Evolutionary conservation across 2,888 invertebrate species (phyloP).

Genomic region (Cryptocephalus primarius): DNA sequence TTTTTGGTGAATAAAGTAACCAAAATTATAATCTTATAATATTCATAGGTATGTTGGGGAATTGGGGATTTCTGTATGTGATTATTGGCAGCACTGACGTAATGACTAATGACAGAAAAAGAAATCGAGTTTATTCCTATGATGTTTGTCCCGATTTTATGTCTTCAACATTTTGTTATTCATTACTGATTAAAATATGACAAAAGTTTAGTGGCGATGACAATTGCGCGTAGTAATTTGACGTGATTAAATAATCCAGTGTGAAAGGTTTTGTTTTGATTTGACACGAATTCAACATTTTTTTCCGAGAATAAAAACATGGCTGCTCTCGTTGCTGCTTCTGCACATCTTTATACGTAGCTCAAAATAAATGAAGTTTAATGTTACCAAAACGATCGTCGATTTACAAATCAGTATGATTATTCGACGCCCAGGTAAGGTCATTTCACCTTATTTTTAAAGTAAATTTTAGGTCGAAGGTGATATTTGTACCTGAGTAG

Average conservation of each 20-base stretch:
- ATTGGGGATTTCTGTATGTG: no score
- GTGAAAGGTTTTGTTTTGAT: not conserved
- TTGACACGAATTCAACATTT: not conserved
- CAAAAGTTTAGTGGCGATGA: no score
- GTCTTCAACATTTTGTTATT: no score
- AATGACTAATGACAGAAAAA: no score
- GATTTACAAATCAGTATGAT: slow-evolving; percentile 21
- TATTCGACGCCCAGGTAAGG: slow-evolving; percentile 33
- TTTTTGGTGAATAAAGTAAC: no score
- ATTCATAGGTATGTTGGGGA: no score
- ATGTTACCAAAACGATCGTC: slow-evolving; percentile 10
- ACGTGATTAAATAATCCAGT: not conserved
- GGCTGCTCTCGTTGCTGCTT: slow-evolving; percentile 30
- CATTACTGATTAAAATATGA: no score
- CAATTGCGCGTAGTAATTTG: no score
- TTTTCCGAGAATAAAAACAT: slow-evolving; percentile 31
- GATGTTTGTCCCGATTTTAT: no score
- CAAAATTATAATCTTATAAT: no score
- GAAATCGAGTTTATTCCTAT: no score
- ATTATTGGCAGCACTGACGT: no score
- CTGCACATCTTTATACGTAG: slow-evolving; percentile 18
- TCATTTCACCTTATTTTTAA: slow-evolving; percentile 5
- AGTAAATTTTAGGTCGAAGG: not conserved
- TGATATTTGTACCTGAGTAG: not conserved
- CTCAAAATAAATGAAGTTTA: slow-evolving; percentile 16